Evolutionary conservation across 2,888 invertebrate genomes (phyloP).

Genomic region (Morpho deidamia): DNA sequence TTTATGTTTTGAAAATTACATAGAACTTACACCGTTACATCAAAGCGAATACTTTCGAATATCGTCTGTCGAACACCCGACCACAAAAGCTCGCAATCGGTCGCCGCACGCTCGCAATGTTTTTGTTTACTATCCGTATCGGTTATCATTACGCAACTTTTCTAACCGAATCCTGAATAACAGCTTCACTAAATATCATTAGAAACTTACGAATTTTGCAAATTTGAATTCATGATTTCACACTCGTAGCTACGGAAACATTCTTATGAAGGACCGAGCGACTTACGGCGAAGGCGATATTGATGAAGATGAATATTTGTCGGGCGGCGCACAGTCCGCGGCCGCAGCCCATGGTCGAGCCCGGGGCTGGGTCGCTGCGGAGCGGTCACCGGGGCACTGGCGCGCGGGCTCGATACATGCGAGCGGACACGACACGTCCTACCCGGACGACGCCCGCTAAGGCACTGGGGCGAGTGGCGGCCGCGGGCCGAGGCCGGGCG

Average conservation of each 20-base stretch:
- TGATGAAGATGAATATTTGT: conserved; percentile 70
- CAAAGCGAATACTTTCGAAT: too few species aligned
- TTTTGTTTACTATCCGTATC: too few species aligned
- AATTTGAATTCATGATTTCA: conserved; percentile 21
- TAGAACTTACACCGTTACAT: too few species aligned
- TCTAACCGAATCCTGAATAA: too few species aligned
- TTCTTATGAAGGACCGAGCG: not conserved
- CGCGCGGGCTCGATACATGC: conserved; percentile 20
- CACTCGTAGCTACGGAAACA: not conserved
- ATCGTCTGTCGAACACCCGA: too few species aligned
- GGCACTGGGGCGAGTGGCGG: conserved; percentile 44
- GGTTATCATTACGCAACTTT: too few species aligned
- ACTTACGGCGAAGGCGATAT: conserved; percentile 66
- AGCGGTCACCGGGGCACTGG: conserved; percentile 17
- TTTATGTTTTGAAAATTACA: too few species aligned
- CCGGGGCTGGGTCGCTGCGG: conserved; percentile 2
- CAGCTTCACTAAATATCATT: too few species aligned
- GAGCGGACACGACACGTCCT: conserved; percentile 22
- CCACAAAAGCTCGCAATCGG: too few species aligned
- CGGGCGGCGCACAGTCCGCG: conserved; percentile 57
- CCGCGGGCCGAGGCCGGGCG: conserved; percentile 17
- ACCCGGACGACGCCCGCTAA: conserved; percentile 47
- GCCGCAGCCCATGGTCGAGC: conserved; percentile 48
- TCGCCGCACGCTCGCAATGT: too few species aligned
- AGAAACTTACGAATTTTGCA: not conserved